Conservation (phyloP, 2,113 vertebrate genomes). For the Coptodon bakossiorum region DNA sequence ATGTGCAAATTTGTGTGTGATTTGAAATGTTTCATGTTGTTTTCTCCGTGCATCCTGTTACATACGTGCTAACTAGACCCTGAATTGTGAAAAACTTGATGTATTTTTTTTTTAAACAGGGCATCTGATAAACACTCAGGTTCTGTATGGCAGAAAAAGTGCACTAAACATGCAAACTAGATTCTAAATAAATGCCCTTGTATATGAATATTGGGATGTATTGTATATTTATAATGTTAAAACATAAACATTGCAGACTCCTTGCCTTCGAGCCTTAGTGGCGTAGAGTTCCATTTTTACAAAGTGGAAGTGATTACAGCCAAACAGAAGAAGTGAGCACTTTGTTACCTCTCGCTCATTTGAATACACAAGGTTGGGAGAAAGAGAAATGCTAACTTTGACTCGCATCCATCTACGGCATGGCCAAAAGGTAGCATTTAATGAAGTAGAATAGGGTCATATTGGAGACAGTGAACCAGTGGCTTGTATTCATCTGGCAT, state of each 20-base stretch:
- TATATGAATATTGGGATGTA: constrained; percentile 16
- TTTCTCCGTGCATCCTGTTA: background rate
- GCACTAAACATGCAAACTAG: background rate
- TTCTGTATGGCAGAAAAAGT: background rate
- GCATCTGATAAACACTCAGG: constrained; percentile 13
- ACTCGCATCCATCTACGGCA: constrained; percentile 94
- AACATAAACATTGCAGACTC: constrained; percentile 55
- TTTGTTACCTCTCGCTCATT: constrained; percentile 86
- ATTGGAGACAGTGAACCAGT: background rate
- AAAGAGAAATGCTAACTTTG: constrained; percentile 84
- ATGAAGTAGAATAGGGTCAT: background rate
- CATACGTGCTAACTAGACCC: background rate
- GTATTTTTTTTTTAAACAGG: background rate
- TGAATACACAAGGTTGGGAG: constrained; percentile 88
- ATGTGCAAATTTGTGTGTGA: background rate
- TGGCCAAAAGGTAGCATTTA: constrained; percentile 89
- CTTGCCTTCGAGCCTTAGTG: background rate
- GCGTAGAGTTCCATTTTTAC: constrained; percentile 23
- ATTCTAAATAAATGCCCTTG: background rate
- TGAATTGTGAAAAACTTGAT: constrained; percentile 17
- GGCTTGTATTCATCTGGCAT: background rate
- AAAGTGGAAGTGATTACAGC: constrained; percentile 85
- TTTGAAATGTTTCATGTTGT: background rate
- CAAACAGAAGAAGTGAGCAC: constrained; percentile 52
- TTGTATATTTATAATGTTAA: constrained; percentile 59